A percentile compares a stretch with the other conserved stretches of the same genome.
Conservation (phyloP, 2,888 invertebrate species). For the Calliopum simillimum region DNA sequence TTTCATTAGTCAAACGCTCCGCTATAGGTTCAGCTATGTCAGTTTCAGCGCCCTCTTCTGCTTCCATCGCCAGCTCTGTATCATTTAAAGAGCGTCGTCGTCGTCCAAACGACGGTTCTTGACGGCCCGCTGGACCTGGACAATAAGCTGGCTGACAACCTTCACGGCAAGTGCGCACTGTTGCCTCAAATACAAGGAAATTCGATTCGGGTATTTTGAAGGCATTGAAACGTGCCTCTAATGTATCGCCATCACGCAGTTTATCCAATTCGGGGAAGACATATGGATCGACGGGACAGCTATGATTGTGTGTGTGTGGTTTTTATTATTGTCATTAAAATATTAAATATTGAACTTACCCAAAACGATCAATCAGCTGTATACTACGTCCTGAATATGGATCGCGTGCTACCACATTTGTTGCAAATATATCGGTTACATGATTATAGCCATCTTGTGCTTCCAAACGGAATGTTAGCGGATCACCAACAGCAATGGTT, state of each 20-base stretch:
- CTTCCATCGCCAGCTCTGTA: constrained; percentile 29
- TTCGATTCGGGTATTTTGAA: constrained; percentile 96
- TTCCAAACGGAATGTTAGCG: constrained; percentile 88
- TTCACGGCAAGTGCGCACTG: constrained; percentile 87
- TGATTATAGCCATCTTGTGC: constrained; percentile 91
- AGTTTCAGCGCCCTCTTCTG: constrained; percentile 37
- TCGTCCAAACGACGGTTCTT: constrained; percentile 85
- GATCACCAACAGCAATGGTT: constrained; percentile 93
- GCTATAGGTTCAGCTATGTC: constrained; percentile 43
- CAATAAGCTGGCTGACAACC: constrained; percentile 93
- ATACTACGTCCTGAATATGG: constrained; percentile 92
- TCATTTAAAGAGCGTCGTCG: constrained; percentile 68
- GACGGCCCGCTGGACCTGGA: constrained; percentile 81
- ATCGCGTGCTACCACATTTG: constrained; percentile 92
- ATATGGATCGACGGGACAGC: constrained; percentile 91
- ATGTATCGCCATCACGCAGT: constrained; percentile 84
- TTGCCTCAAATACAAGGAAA: constrained; percentile 92
- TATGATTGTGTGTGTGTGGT: constrained; percentile 59
- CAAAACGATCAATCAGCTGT: constrained; percentile 88
- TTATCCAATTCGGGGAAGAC: constrained; percentile 92
- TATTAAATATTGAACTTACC: constrained; percentile 71
- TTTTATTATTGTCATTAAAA: neutral
- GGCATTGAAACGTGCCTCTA: constrained; percentile 92
- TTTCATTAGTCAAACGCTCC: constrained; percentile 53
- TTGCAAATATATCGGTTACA: constrained; percentile 90